A percentile compares a stretch with the other conserved stretches of the same genome.
phyloP scores from a whole-genome alignment of 2,888 invertebrate genomes.

The Volucella bombylans region DNA sequence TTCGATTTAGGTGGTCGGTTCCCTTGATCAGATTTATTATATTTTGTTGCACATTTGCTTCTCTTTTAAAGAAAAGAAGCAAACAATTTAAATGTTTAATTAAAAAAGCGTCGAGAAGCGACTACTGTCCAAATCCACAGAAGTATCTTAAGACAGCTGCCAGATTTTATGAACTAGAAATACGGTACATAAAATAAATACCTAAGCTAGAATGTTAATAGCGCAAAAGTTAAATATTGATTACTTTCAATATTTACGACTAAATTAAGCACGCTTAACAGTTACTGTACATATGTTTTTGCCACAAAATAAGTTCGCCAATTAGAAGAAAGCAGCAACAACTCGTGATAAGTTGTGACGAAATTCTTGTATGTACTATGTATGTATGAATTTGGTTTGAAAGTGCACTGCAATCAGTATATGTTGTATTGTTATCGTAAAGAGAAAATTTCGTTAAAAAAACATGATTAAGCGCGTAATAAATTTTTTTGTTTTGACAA shows the following conservation, averaged over 20 bases:
- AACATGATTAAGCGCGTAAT: neutral
- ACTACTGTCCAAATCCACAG: constrained; percentile 6
- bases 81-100: constrained; percentile 22
- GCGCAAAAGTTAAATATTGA: constrained; percentile 7
- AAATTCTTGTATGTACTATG: constrained; percentile 20
- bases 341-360: constrained; percentile 61
- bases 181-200: constrained; percentile 19
- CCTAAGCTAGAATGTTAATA: neutral
- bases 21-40: constrained; percentile 25
- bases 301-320: constrained; percentile 10
- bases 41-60: constrained; percentile 14
- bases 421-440: neutral
- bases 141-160: constrained; percentile 48
- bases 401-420: constrained; percentile 47
- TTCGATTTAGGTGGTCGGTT: constrained; percentile 37
- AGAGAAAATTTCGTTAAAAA: too few species aligned
- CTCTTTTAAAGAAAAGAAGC: neutral
- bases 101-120: neutral
- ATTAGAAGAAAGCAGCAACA: constrained; percentile 24
- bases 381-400: neutral
- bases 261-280: neutral
- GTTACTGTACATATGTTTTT: neutral
- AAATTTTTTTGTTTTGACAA: neutral
- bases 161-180: constrained; percentile 26
- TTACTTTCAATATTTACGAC: neutral